These are phyloP conservation scores for Buphagus erythrorhynchus DNA, from an alignment of 2,797 vertebrate species.

Conservation along the genomic window DNA sequence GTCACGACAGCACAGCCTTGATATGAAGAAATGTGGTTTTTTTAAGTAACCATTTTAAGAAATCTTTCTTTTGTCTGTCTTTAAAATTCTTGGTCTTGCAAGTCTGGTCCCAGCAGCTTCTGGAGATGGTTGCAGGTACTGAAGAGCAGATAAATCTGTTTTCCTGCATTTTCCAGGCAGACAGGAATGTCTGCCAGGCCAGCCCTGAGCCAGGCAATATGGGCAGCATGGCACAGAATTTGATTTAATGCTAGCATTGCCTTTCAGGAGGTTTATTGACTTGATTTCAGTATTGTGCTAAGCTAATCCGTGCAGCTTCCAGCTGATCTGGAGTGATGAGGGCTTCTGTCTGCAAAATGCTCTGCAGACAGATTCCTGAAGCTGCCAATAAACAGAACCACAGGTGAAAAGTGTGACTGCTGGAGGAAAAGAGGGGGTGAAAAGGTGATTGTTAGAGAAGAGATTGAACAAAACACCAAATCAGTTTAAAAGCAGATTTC, in stretches of 20 bases:
- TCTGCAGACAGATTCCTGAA: neutral
- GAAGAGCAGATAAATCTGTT: neutral
- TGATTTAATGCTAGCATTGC: neutral
- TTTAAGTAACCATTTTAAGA: neutral
- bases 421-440: neutral
- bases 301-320: neutral
- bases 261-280: neutral
- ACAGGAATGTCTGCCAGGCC: neutral
- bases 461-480: accelerated
- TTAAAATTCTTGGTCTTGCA: accelerated
- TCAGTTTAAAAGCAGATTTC: neutral
- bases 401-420: neutral
- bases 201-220: neutral
- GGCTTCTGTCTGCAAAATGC: neutral
- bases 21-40: neutral
- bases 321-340: neutral
- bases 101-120: neutral
- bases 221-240: neutral
- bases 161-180: neutral
- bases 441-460: neutral
- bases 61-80: accelerated
- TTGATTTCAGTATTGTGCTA: neutral
- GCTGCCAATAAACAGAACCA: neutral
- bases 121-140: neutral
- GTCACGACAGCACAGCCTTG: neutral